A percentile compares a stretch with the other conserved stretches of the same genome.
Conservation (phyloP, 2,888 invertebrate genomes). For the Drosophila pegasa region DNA sequence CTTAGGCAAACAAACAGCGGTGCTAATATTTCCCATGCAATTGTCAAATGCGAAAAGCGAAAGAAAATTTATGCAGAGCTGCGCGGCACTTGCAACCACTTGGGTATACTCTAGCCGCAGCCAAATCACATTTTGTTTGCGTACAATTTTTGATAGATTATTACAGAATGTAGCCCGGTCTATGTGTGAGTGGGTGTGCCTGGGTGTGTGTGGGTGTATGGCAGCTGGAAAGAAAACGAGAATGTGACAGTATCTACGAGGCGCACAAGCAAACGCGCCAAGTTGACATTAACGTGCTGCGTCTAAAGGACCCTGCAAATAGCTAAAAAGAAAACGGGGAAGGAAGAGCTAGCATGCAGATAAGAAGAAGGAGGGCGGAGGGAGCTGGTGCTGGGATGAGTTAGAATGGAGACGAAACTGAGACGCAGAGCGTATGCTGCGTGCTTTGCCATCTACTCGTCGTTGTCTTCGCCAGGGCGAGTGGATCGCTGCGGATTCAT, state of each 20-base stretch:
- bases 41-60: constrained; percentile 69
- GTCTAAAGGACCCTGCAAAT: constrained; percentile 11
- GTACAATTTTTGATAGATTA: constrained; percentile 79
- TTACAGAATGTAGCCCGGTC: constrained; percentile 62
- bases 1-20: constrained; percentile 50
- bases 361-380: neutral
- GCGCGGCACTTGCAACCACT: constrained; percentile 34
- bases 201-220: neutral
- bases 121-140: constrained; percentile 80
- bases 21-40: constrained; percentile 68
- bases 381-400: neutral
- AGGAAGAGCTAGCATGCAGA: neutral
- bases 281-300: constrained; percentile 65
- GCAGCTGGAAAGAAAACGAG: constrained; percentile 19
- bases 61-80: constrained; percentile 74
- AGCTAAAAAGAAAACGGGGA: constrained; percentile 23
- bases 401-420: constrained; percentile 10
- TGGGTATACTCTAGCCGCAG: constrained; percentile 41
- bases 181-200: neutral
- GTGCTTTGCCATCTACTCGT: constrained; percentile 54
- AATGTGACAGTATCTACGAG: constrained; percentile 73
- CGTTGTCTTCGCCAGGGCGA: constrained; percentile 25
- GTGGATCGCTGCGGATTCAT: constrained; percentile 32
- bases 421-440: constrained; percentile 47
- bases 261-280: constrained; percentile 70